These are phyloP conservation scores for Phocoena phocoena DNA, from an alignment of 2,113 vertebrate species.

Conservation along the genomic window DNA sequence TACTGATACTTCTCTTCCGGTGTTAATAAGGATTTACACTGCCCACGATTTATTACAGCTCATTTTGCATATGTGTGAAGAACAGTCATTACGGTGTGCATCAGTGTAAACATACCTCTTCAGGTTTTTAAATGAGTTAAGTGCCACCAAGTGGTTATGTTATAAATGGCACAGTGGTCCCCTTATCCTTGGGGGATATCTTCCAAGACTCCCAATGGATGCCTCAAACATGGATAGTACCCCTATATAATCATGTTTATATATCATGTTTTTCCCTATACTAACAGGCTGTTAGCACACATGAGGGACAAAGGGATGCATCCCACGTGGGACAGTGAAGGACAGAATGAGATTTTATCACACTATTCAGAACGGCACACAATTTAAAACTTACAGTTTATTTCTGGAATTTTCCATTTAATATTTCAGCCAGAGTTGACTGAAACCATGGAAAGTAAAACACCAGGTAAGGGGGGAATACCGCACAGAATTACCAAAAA, in stretches of 20 bases:
- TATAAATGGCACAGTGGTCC: background rate
- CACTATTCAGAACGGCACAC: background rate
- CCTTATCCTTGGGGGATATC: background rate
- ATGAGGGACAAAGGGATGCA: background rate
- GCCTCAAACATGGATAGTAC: background rate
- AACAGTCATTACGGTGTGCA: background rate
- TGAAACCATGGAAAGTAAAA: background rate
- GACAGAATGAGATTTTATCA: background rate
- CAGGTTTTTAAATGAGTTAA: conserved; percentile 33
- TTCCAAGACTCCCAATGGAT: background rate
- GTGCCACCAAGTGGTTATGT: conserved; percentile 34
- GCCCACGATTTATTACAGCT: background rate
- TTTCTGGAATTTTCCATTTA: background rate
- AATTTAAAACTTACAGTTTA: background rate
- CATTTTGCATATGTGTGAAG: background rate
- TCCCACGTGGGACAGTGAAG: background rate
- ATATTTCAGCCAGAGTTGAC: background rate
- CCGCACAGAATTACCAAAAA: background rate
- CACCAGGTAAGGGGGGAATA: background rate
- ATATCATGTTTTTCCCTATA: background rate
- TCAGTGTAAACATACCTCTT: background rate
- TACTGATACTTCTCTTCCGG: background rate
- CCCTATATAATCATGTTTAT: no score
- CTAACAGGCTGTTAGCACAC: background rate
- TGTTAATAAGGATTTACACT: background rate